These are phyloP conservation scores for Panurus biarmicus DNA, from an alignment of 2,113 vertebrate genomes.

Conservation along the genomic window DNA sequence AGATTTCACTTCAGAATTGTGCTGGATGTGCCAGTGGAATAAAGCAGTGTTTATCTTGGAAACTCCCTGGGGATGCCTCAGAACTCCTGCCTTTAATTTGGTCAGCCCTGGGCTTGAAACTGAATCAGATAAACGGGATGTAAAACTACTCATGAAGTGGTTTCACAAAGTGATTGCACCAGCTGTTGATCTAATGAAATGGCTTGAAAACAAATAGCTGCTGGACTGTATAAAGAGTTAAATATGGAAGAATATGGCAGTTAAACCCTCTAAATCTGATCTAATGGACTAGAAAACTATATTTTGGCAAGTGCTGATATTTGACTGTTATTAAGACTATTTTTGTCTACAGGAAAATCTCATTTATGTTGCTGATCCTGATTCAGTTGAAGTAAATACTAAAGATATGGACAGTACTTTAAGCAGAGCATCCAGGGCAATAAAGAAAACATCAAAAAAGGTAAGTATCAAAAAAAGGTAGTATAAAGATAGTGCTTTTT, in stretches of 20 bases:
- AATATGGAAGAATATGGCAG: neutral
- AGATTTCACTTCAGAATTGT: neutral
- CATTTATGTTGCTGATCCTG: slow-evolving; percentile 87
- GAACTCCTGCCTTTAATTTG: neutral
- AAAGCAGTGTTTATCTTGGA: neutral
- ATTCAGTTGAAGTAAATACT: slow-evolving; percentile 92
- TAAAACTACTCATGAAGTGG: neutral
- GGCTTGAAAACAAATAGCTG: neutral
- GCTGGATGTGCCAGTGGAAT: neutral
- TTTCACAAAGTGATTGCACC: neutral
- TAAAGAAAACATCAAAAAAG: slow-evolving; percentile 98
- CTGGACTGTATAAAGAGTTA: neutral
- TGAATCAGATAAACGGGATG: neutral
- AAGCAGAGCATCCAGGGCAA: slow-evolving; percentile 93
- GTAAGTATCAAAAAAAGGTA: no score
- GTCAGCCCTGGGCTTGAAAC: neutral
- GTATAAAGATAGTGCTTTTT: neutral
- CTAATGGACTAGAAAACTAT: neutral
- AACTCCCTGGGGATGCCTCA: neutral
- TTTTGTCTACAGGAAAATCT: slow-evolving; percentile 84
- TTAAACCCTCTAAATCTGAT: neutral
- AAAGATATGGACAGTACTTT: slow-evolving; percentile 99
- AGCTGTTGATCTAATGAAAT: neutral
- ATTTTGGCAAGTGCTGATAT: neutral
- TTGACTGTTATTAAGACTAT: neutral